These are phyloP conservation scores for Thereva nobilitata DNA, from an alignment of 2,888 invertebrate species.

Conservation along the genomic window DNA sequence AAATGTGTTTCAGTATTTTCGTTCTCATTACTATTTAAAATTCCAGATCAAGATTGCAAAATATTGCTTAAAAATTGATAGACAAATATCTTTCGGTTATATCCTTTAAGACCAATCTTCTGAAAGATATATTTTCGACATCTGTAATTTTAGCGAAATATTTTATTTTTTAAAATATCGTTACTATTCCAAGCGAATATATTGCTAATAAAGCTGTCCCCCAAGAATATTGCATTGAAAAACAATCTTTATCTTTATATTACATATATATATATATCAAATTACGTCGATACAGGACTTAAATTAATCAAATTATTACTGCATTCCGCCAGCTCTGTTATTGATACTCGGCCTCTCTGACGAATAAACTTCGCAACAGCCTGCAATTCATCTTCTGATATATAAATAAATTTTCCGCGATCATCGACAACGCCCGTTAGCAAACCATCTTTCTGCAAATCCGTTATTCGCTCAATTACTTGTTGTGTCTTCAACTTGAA, in stretches of 20 bases:
- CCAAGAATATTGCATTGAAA: too few relatives aligned
- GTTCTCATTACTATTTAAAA: too few relatives aligned
- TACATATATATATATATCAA: not conserved
- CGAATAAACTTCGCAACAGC: conserved; percentile 94
- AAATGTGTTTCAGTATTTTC: too few relatives aligned
- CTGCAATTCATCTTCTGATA: conserved; percentile 86
- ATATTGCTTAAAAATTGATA: too few relatives aligned
- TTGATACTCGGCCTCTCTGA: conserved; percentile 92
- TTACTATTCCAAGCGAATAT: too few relatives aligned
- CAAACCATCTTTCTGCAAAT: conserved; percentile 77
- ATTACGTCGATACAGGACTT: conserved; percentile 59
- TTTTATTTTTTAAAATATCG: too few relatives aligned
- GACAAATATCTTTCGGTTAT: too few relatives aligned
- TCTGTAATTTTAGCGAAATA: too few relatives aligned
- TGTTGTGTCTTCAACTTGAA: conserved; percentile 91
- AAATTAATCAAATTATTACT: conserved; percentile 92
- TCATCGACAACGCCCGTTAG: conserved; percentile 98
- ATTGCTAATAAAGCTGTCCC: too few relatives aligned
- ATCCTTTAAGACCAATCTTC: too few relatives aligned
- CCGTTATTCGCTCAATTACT: conserved; percentile 83
- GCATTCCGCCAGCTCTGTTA: conserved; percentile 90
- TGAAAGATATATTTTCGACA: too few relatives aligned
- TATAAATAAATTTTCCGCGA: conserved; percentile 97
- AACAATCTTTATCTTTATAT: not conserved
- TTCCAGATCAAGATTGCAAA: too few relatives aligned